Base-by-base conservation (phyloP, 2,888 invertebrate genomes). In the Parelbella ahira region DNA sequence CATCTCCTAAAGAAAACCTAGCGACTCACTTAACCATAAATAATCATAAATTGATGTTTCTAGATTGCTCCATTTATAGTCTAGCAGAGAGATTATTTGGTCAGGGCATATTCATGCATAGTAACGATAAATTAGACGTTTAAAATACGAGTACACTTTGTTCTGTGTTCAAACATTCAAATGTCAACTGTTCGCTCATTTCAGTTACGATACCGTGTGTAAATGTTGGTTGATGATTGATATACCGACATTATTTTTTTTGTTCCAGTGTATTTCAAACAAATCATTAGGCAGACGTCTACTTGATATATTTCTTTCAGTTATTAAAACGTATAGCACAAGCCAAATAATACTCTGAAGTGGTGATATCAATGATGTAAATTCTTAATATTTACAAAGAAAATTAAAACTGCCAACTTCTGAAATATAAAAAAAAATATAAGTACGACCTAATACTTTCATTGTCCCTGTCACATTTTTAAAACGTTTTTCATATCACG, bases 61-160 rank as follows among this genome's bases (percentile, higher is more conserved):
- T 15, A 15, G 8, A 33, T 21, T 21, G 8, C 21, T 33, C 12
- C 20, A 33, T 20, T 13, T 12, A 33, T 12, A 21, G 32, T 18
- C 9, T 5, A 6, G 18, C 32, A 33, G 21, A 33, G 30, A 12
- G 32, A 10, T 8, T 19, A 9, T 21, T 21, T 21, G 12, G 32
- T 12, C 18, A 21, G 21, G 12, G 32, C 7, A 12, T 21, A 33
- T 2, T 33, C 21, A 21, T 33, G 12, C 12, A 12, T 20, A 20
- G 11, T 11, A 9, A 32, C 32, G 32, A 20, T 32, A 20, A 32
- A 32, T 32, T 32, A 20, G 10, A 3, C 19, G 20, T 12, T 27
- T 7, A 7, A 20, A 32, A 32, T n/a, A n/a, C n/a, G n/a, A n/a
- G n/a, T 32, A 32, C 20, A 32, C 29, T 15, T 29, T 15, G 15